Percentiles rank a stretch among this genome's conserved stretches.
These are phyloP conservation scores for Oxyura jamaicensis DNA, from an alignment of 2,113 vertebrate genomes.

Conservation along the genomic window DNA sequence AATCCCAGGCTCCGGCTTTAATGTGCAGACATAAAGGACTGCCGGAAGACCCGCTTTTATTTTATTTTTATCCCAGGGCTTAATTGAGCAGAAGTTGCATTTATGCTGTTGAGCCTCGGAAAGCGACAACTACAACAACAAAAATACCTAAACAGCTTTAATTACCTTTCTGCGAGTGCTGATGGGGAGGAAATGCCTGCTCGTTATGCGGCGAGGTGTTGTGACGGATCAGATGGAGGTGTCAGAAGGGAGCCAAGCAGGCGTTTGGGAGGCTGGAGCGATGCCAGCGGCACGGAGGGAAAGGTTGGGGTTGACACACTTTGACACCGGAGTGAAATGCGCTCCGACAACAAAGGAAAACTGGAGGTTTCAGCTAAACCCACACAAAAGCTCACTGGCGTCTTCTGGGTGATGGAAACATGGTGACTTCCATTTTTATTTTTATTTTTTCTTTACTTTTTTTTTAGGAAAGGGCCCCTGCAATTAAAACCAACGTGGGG, in stretches of 20 bases:
- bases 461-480: background rate
- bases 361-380: constrained; percentile 56
- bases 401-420: constrained; percentile 26
- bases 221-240: constrained; percentile 49
- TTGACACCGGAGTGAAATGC: constrained; percentile 72
- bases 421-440: background rate
- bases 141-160: constrained; percentile 68
- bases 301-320: constrained; percentile 74
- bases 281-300: constrained; percentile 1
- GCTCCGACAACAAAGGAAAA: constrained; percentile 73
- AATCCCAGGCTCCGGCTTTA: constrained; percentile 11
- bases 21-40: background rate
- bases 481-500: background rate
- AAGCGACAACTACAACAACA: constrained; percentile 14
- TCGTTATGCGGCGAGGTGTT: constrained; percentile 41
- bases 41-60: background rate
- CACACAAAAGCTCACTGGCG: constrained; percentile 65
- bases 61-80: constrained; percentile 27
- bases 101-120: constrained; percentile 61
- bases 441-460: accelerated
- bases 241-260: constrained; percentile 50
- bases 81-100: constrained; percentile 77
- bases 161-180: constrained; percentile 69
- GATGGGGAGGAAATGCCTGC: constrained; percentile 32
- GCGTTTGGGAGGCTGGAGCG: constrained; percentile 50